A percentile compares a stretch with the other conserved stretches of the same genome.
phyloP scores from a whole-genome alignment of 2,797 vertebrate species.

The Columba guinea region DNA sequence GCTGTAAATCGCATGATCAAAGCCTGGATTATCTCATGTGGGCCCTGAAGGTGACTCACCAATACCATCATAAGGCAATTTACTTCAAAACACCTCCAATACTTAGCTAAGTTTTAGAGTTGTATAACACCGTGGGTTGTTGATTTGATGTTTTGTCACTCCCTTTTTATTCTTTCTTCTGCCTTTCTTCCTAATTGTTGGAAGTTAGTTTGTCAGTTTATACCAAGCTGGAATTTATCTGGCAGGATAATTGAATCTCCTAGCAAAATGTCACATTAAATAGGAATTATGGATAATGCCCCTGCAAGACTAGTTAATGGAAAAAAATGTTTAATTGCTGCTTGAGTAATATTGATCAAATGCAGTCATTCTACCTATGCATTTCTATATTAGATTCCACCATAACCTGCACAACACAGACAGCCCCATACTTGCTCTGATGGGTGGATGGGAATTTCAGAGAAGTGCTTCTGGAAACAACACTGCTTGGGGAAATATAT shows the following conservation, averaged over 20 bases:
- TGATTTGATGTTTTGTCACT: constrained; percentile 68
- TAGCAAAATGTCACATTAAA: constrained; percentile 41
- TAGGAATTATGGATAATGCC: constrained; percentile 41
- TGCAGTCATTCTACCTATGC: background rate
- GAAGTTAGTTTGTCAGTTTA: constrained; percentile 60
- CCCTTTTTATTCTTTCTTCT: constrained; percentile 50
- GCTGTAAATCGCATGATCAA: background rate
- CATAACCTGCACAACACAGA: background rate
- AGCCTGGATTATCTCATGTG: constrained; percentile 34
- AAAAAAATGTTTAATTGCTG: constrained; percentile 45
- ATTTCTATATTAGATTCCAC: background rate
- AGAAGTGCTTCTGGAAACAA: background rate
- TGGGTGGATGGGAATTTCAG: background rate
- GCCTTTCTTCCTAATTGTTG: constrained; percentile 36
- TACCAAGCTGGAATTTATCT: constrained; percentile 55
- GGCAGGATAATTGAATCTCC: constrained; percentile 57
- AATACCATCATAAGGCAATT: constrained; percentile 52
- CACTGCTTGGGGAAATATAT: background rate
- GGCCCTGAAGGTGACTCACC: constrained; percentile 51
- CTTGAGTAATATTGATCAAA: constrained; percentile 36
- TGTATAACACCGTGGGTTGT: constrained; percentile 61
- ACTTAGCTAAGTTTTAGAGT: constrained; percentile 59
- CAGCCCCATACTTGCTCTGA: background rate
- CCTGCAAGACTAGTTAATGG: constrained; percentile 46
- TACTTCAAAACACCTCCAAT: constrained; percentile 65